phyloP scores from a whole-genome alignment of 2,113 vertebrate species.

The Semnornis frantzii region DNA sequence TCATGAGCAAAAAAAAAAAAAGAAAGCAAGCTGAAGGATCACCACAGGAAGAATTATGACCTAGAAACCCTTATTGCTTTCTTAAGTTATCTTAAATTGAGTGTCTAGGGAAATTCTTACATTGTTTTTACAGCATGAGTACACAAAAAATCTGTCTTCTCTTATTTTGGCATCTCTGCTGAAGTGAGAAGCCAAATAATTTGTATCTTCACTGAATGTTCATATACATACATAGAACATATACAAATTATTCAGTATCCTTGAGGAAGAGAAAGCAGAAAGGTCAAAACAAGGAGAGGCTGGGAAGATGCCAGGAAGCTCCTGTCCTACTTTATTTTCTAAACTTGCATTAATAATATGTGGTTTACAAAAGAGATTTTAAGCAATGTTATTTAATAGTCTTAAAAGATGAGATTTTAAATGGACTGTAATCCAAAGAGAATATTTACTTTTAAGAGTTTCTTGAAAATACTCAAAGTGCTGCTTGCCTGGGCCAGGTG shows the following conservation, averaged over 20 bases:
- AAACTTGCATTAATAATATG: neutral
- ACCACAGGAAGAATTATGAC: conserved; percentile 51
- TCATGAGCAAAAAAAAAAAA: conserved; percentile 1
- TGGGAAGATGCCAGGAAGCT: conserved; percentile 12
- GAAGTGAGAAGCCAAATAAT: conserved; percentile 35
- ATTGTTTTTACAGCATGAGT: conserved; percentile 41
- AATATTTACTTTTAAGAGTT: neutral
- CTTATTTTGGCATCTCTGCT: conserved; percentile 48
- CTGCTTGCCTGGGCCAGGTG: neutral
- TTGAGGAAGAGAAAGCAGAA: conserved; percentile 26
- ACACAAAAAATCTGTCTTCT: conserved; percentile 57
- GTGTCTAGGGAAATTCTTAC: conserved; percentile 10
- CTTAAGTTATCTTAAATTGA: conserved; percentile 23
- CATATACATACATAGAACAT: conserved; percentile 56
- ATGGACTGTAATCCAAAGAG: neutral
- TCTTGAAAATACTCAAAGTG: neutral
- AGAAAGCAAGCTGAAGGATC: neutral
- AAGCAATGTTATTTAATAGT: neutral
- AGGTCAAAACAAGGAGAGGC: conserved; percentile 30
- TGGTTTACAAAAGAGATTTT: neutral
- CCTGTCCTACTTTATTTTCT: conserved; percentile 15
- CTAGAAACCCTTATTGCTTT: conserved; percentile 9
- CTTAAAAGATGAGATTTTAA: conserved; percentile 2
- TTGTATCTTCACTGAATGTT: conserved; percentile 25
- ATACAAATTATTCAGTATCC: conserved; percentile 42